Base-by-base conservation (phyloP, 1,140 invertebrate species). In the Drosophila biarmipes region DNA sequence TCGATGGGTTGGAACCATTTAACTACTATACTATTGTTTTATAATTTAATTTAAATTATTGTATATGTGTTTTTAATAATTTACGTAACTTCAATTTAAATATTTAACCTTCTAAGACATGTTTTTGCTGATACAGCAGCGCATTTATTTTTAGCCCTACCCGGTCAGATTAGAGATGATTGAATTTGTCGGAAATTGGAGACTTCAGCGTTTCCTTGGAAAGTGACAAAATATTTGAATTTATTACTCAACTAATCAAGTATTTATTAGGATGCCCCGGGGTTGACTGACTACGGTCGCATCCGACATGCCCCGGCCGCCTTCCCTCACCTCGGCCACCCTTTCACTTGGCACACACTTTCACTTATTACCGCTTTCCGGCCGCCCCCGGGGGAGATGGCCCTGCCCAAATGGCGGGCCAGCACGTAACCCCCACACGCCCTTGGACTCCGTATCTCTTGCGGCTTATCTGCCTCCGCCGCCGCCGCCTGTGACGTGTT, bases 211-310 rank as follows among this genome's bases (percentile, higher is more conserved):
- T 69, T 76, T 76, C 49, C 75, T 14, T 17, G 37, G 38, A 64
- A 62, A 68, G 82, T 81, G 82, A 87, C 69, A 87, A 77, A 43
- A 73, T 67, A 78, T 86, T 81, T 78, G 40, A 78, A 86, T 86
- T 81, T 86, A 86, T 86, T 85, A 78, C 74, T 75, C 81, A 67
- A 77, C 73, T 85, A 78, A 85, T 86, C 80, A 85, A 76, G 55
- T 85, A 85, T 85, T 86, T 85, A 86, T 80, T 73, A 56, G 42
- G 24, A 51, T 68, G 62, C 72, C 73, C 80, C 46, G 42, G 68
- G 81, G 67, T 68, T 77, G 80, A 68, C 48, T 64, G 80, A 85
- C 77, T 27, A n/a, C 6, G 35, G 29, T 8, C 21, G 31, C 40
- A 57, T 21, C 40, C 45, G 15, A 24, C 24, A 53, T 10, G 2